Base-by-base conservation (phyloP, 2,797 vertebrate genomes). In the Aldrovandia affinis region DNA sequence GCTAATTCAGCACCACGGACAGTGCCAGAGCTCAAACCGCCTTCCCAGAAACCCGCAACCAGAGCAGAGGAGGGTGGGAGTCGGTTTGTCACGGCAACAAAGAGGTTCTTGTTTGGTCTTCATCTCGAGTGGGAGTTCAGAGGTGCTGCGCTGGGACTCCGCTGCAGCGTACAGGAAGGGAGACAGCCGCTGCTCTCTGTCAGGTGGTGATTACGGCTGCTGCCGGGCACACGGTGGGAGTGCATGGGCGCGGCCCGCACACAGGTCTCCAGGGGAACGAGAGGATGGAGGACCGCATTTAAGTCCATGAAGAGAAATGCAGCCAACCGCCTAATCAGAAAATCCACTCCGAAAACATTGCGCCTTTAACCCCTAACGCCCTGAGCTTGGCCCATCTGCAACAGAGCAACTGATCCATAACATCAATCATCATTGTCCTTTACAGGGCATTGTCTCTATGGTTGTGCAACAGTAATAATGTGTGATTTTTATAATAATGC, bases 61-160 rank as follows among this genome's bases (percentile, higher is more conserved):
- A 4, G 50, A 50, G 12, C 44, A 18, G 28, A 52, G 10, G 50
- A 78, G 2, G 39, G 50, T 36, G 47, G 47, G 52, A 12, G 61
- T 22, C 3, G 33, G 65, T 70, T 50, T 84, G 39, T 85, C 78
- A 54, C 83, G 84, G 79, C 78, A 82, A 83, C 59, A 68, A 83
- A n/a, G 77, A 81, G 52, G 47, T 84, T 81, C 90, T 86, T 81
- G 80, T 57, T 78, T 12, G 42, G 10, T 91, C 44, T 85, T 20
- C 30, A 33, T 25, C 54, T 39, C 14, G 30, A 78, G 82, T 63
- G 36, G 54, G 54, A 78, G 42, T 50, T 36, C n/a, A 30, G 52
- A 54, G 61, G 10, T 39, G 28, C 20, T 3, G 2, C 79, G 77
- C 70, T 22, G 30, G 68, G 63, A 57, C 22, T 22, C 30, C 57